A percentile compares a stretch with the other conserved stretches of the same genome.
These are phyloP conservation scores for Pemphredon lugubris DNA, from an alignment of 2,888 invertebrate genomes.

Conservation along the genomic window DNA sequence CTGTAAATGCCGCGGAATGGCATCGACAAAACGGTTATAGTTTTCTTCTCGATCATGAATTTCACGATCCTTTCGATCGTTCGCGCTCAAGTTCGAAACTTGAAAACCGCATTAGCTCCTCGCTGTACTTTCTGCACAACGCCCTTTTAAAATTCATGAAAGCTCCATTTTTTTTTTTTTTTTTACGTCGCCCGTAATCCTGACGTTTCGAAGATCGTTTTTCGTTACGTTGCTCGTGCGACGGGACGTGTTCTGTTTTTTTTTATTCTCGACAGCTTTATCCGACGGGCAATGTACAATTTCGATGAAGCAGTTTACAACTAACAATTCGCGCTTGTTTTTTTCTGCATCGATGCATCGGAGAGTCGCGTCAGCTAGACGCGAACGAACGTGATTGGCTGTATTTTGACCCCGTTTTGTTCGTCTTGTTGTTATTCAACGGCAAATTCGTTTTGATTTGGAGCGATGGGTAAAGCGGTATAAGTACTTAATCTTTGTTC, in stretches of 20 bases:
- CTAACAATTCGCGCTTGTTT: constrained; percentile 8
- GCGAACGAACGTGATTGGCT: constrained; percentile 34
- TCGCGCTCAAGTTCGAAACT: neutral
- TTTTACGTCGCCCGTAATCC: neutral
- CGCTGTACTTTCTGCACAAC: neutral
- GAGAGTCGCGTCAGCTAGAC: constrained; percentile 9
- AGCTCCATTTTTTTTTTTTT: neutral
- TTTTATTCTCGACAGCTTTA: constrained; percentile 23
- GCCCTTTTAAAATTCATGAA: neutral
- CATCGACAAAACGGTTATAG: constrained; percentile 34
- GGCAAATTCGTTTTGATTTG: constrained; percentile 2
- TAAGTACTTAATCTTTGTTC: neutral
- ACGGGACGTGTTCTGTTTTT: neutral
- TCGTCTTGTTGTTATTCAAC: neutral
- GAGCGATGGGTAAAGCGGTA: neutral
- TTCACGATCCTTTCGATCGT: neutral
- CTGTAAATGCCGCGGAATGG: constrained; percentile 37
- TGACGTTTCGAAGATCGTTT: no score
- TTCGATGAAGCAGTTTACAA: constrained; percentile 34
- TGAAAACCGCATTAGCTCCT: neutral
- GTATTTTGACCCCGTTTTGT: neutral
- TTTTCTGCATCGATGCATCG: neutral
- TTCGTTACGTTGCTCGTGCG: constrained; percentile 1
- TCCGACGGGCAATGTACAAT: neutral
- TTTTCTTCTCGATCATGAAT: neutral